A percentile compares a stretch with the other conserved stretches of the same genome.
These are phyloP conservation scores for Ptilorrhoa leucosticta DNA, from an alignment of 2,113 vertebrate species.

Conservation along the genomic window DNA sequence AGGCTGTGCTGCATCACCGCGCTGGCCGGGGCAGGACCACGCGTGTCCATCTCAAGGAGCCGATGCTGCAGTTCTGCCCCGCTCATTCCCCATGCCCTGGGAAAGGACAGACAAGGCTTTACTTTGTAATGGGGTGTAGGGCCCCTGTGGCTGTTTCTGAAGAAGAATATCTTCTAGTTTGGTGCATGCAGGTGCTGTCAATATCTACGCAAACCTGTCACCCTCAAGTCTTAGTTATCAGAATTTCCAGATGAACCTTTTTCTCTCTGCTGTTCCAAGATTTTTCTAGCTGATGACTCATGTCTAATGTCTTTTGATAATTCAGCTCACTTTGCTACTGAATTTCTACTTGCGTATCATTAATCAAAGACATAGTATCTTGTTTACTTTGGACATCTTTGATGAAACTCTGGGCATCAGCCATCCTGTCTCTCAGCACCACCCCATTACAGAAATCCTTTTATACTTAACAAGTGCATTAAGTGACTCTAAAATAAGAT, in stretches of 20 bases:
- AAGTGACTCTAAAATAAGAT: neutral
- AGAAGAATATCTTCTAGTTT: neutral
- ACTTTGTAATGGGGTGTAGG: accelerated
- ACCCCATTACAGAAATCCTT: neutral
- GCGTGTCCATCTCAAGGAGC: accelerated
- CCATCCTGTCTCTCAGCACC: neutral
- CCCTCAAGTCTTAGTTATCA: neutral
- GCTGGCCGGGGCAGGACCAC: neutral
- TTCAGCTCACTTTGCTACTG: neutral
- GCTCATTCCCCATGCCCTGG: accelerated
- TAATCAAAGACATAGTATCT: neutral
- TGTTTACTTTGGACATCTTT: constrained; percentile 22
- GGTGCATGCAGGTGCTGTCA: neutral
- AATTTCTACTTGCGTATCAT: neutral
- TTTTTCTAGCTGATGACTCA: neutral
- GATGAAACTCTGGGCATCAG: neutral
- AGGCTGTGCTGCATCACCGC: neutral
- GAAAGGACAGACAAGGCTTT: neutral
- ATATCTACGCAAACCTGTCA: neutral
- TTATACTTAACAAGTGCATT: neutral
- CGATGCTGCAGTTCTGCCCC: neutral
- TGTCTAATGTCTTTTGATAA: neutral
- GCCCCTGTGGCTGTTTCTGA: neutral
- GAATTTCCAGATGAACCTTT: neutral
- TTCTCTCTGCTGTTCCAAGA: neutral